These are phyloP conservation scores for Sula dactylatra DNA, from an alignment of 2,113 vertebrate genomes.

Conservation along the genomic window DNA sequence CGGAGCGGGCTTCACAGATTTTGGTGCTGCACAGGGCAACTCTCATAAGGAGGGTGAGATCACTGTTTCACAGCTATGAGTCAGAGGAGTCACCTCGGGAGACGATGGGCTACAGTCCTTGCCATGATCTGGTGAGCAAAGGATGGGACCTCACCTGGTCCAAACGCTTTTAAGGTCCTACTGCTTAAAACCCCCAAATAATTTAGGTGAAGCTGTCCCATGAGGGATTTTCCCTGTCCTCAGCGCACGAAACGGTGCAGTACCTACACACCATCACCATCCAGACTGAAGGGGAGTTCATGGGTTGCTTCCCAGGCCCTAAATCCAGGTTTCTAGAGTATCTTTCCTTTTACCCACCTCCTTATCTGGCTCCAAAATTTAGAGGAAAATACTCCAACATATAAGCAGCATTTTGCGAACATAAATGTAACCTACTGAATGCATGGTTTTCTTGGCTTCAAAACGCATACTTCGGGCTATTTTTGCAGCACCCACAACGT, in stretches of 20 bases:
- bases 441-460: not conserved
- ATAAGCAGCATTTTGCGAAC: not conserved
- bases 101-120: rapidly evolving
- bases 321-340: not conserved
- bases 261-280: rapidly evolving
- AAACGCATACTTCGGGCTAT: rapidly evolving
- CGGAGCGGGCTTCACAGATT: not conserved
- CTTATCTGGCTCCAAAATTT: not conserved
- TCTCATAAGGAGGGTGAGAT: rapidly evolving
- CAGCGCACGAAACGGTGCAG: rapidly evolving
- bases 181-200: not conserved
- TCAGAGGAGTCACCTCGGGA: not conserved
- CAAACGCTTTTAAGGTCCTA: not conserved
- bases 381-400: not conserved
- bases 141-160: not conserved
- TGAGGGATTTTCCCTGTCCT: not conserved
- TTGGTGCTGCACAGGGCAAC: not conserved
- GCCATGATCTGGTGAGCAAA: not conserved
- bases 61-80: rapidly evolving
- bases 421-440: not conserved
- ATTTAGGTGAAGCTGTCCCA: not conserved
- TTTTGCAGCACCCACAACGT: not conserved
- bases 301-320: not conserved
- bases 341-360: not conserved
- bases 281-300: rapidly evolving